phyloP scores from a whole-genome alignment of 2,797 vertebrate species.

The Crax fasciolata region DNA sequence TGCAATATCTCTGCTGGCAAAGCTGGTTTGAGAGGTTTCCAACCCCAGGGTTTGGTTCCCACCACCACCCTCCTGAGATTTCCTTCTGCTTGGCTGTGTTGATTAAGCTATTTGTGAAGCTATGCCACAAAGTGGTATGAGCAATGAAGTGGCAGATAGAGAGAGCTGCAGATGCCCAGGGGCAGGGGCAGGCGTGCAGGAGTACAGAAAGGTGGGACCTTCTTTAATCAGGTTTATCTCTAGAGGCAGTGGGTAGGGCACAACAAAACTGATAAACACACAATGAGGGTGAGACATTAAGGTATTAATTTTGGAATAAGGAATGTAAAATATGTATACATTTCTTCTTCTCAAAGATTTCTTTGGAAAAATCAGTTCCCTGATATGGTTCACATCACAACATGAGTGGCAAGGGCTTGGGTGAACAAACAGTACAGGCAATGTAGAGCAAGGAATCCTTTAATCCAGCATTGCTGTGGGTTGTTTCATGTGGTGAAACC shows the following conservation, averaged over 20 bases:
- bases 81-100: background rate
- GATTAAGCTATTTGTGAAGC: background rate
- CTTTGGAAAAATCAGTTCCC: background rate
- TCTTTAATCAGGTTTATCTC: background rate
- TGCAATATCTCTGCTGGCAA: background rate
- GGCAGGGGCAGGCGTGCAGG: background rate
- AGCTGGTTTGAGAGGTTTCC: conserved; percentile 47
- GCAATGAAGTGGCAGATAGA: rapidly evolving
- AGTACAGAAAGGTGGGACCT: background rate
- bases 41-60: background rate
- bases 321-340: background rate
- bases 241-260: background rate
- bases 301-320: background rate
- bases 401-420: background rate
- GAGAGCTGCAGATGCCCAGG: background rate
- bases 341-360: background rate
- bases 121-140: rapidly evolving
- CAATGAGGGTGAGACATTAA: rapidly evolving
- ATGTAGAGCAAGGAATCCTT: background rate
- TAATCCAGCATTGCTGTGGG: rapidly evolving
- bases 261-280: background rate
- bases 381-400: background rate
- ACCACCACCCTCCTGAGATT: background rate
- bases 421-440: background rate
- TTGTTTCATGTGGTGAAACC: background rate